These are phyloP conservation scores for Acanthococcus lagerstroemiae DNA, from an alignment of 2,888 invertebrate species.

Conservation along the genomic window DNA sequence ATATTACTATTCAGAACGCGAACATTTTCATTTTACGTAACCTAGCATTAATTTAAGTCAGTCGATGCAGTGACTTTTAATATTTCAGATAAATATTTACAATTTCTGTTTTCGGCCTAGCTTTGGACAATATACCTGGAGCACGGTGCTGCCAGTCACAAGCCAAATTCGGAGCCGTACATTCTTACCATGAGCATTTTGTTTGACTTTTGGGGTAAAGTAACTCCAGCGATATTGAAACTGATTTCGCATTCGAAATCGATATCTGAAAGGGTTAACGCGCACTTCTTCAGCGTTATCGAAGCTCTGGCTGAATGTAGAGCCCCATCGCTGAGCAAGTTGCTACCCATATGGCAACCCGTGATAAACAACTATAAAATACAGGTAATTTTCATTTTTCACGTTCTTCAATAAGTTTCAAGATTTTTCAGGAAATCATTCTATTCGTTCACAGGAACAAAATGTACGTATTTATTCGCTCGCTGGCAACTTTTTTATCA, in stretches of 20 bases:
- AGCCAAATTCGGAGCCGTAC: conserved; percentile 60
- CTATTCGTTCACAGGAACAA: no score
- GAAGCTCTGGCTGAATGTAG: conserved; percentile 92
- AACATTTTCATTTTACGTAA: no score
- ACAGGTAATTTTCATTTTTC: no score
- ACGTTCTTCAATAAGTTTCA: no score
- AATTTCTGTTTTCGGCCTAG: conserved; percentile 42
- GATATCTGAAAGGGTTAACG: conserved; percentile 94
- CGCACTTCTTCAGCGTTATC: conserved; percentile 88
- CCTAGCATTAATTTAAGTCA: no score
- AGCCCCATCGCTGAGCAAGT: conserved; percentile 80
- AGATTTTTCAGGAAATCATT: no score
- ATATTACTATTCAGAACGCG: no score
- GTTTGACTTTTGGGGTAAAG: conserved; percentile 97
- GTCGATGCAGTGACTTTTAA: no score
- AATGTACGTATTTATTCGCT: no score
- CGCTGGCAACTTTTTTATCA: no score
- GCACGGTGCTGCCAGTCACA: conserved; percentile 59
- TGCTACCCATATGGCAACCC: conserved; percentile 92
- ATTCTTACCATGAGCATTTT: conserved; percentile 68
- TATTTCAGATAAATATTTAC: no score
- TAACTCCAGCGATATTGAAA: conserved; percentile 90
- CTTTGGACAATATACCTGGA: conserved; percentile 98
- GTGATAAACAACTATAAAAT: conserved; percentile 84
- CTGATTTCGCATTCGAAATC: conserved; percentile 84